A percentile compares a stretch with the other conserved stretches of the same genome.
Evolutionary conservation across 2,113 vertebrate genomes (phyloP).

Genomic region (Leptodactylus fuscus): DNA sequence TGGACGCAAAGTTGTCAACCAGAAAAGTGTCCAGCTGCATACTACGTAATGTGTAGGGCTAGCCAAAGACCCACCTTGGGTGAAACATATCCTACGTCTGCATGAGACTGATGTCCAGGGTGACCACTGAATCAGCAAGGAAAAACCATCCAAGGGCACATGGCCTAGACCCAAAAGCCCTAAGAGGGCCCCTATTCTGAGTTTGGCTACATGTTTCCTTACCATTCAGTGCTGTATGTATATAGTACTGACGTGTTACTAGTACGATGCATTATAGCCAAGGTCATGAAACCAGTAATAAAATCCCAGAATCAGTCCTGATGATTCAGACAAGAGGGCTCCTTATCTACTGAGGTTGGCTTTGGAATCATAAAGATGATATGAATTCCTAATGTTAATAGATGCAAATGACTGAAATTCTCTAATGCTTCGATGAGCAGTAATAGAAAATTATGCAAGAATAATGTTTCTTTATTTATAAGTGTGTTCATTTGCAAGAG

Average conservation of each 20-base stretch:
- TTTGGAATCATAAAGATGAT: background rate
- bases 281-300: too few relatives aligned
- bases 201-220: background rate
- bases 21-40: too few relatives aligned
- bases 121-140: too few relatives aligned
- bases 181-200: background rate
- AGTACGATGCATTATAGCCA: too few relatives aligned
- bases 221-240: background rate
- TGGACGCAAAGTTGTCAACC: too few relatives aligned
- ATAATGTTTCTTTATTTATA: background rate
- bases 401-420: background rate
- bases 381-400: background rate
- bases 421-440: background rate
- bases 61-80: too few relatives aligned
- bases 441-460: background rate
- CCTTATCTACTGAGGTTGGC: background rate
- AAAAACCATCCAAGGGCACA: too few relatives aligned
- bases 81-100: too few relatives aligned
- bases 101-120: too few relatives aligned
- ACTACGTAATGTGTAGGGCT: too few relatives aligned
- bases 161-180: too few relatives aligned
- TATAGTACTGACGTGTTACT: background rate
- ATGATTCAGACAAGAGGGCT: too few relatives aligned
- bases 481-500: background rate
- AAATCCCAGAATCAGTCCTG: background rate